Evolutionary conservation across 2,797 vertebrate genomes (phyloP).

Genomic region (Scolopax bukidnonensis): DNA sequence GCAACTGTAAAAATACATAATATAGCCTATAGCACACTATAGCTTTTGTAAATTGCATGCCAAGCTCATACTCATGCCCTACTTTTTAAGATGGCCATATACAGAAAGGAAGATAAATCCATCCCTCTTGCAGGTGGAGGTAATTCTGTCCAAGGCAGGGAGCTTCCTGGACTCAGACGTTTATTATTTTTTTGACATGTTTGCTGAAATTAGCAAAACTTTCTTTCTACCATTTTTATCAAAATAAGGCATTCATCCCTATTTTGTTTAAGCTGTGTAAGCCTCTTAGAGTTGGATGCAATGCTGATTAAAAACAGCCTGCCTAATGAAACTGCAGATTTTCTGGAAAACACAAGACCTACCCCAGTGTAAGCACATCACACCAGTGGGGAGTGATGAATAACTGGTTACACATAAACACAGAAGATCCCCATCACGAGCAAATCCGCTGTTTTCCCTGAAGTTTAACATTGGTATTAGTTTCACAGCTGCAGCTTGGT

Average conservation of each 20-base stretch:
- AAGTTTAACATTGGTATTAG: neutral
- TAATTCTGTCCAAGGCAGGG: neutral
- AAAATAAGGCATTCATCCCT: neutral
- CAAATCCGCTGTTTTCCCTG: neutral
- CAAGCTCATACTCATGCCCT: neutral
- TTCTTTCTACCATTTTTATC: neutral
- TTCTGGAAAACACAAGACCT: neutral
- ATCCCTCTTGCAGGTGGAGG: neutral
- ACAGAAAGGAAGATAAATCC: neutral
- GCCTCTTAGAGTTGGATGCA: neutral
- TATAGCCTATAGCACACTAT: neutral
- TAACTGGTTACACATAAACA: neutral
- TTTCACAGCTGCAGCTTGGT: neutral
- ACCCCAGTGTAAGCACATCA: neutral
- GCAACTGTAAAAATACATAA: neutral
- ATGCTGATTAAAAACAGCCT: neutral
- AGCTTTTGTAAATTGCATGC: neutral
- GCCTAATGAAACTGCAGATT: neutral
- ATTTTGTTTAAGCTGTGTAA: neutral
- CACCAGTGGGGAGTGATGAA: neutral
- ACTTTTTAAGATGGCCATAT: neutral
- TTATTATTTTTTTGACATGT: neutral
- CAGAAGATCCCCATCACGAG: neutral
- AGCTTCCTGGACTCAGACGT: neutral
- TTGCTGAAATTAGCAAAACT: neutral